phyloP scores from a whole-genome alignment of 1,140 invertebrate genomes.

The Ganaspis sp. region DNA sequence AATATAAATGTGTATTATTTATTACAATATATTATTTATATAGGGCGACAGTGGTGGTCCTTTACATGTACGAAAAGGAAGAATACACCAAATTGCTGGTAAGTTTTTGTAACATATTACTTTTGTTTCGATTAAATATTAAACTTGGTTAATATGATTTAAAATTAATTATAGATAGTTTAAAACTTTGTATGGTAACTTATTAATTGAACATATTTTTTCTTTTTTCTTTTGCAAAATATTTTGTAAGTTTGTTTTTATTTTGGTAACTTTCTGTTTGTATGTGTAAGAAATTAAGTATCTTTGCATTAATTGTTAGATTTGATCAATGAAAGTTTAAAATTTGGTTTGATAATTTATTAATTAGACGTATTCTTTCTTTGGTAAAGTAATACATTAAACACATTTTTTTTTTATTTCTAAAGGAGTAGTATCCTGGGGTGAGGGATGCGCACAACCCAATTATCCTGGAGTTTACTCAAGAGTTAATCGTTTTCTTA shows the following conservation, averaged over 20 bases:
- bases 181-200: too few species aligned
- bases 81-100: conserved; percentile 76
- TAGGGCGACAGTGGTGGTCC: conserved; percentile 84
- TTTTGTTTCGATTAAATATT: too few species aligned
- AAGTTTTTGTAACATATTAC: too few species aligned
- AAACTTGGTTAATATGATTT: too few species aligned
- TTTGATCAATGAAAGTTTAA: neutral
- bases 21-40: conserved; percentile 42
- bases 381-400: neutral
- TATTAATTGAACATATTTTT: too few species aligned
- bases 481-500: conserved; percentile 85
- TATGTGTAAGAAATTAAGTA: too few species aligned
- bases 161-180: neutral
- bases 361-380: too few species aligned
- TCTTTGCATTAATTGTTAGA: too few species aligned
- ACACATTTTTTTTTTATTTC: conserved; percentile 35
- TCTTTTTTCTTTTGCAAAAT: too few species aligned
- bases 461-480: conserved; percentile 92
- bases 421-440: conserved; percentile 86
- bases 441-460: conserved; percentile 86
- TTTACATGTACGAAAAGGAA: conserved; percentile 76
- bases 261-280: neutral
- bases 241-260: too few species aligned
- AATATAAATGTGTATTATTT: too few species aligned
- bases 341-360: neutral